phyloP scores from a whole-genome alignment of 1,140 invertebrate genomes.

The Heliconius eleuchia region DNA sequence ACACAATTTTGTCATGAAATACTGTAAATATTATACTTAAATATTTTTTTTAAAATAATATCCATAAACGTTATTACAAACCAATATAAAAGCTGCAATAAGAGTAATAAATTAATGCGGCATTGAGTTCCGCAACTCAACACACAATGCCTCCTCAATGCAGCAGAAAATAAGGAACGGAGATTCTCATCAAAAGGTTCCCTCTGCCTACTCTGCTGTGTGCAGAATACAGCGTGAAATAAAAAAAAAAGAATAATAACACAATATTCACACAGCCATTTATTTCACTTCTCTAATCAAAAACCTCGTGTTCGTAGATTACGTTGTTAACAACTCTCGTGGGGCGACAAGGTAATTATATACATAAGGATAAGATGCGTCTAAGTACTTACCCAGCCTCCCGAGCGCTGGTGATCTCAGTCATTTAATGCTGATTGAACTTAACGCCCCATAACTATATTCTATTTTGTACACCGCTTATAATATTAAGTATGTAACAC shows the following conservation, averaged over 20 bases:
- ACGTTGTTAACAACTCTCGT: constrained; percentile 5
- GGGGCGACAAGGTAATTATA: constrained; percentile 28
- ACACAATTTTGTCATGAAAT: no score
- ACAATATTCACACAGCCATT: not conserved
- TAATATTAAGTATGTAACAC: not conserved
- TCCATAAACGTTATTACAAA: no score
- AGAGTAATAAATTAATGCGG: no score
- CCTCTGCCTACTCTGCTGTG: no score
- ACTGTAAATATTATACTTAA: no score
- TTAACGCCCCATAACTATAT: constrained; percentile 6
- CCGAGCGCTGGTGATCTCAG: constrained; percentile 7
- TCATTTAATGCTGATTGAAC: constrained; percentile 23
- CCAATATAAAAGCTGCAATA: no score
- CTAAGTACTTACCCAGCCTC: constrained; percentile 13
- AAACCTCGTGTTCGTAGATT: constrained; percentile 5
- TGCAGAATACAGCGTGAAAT: no score
- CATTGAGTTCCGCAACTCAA: no score
- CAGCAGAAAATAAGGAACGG: no score
- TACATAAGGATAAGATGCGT: constrained; percentile 27
- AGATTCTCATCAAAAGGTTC: no score
- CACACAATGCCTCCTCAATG: no score
- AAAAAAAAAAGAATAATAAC: not conserved
- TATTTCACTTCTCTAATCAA: not conserved
- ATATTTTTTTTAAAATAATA: not conserved
- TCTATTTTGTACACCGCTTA: not conserved